phyloP scores from a whole-genome alignment of 2,113 vertebrate species.

The Macheiramphus alcinus region DNA sequence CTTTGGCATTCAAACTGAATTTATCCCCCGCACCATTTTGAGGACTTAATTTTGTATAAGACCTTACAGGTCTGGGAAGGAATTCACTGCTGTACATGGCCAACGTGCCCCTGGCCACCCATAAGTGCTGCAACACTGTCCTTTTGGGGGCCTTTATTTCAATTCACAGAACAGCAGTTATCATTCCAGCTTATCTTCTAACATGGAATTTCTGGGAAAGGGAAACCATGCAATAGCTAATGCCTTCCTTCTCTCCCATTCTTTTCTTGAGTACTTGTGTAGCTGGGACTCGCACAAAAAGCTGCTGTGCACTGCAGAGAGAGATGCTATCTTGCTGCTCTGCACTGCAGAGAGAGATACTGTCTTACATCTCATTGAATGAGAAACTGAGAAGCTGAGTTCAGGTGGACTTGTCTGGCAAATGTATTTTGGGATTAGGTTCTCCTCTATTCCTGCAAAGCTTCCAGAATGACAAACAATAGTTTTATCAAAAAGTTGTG shows the following conservation, averaged over 20 bases:
- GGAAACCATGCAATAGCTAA: background rate
- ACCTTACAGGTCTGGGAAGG: background rate
- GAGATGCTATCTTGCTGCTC: background rate
- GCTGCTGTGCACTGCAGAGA: background rate
- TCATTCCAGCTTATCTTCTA: background rate
- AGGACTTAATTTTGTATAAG: background rate
- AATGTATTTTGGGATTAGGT: background rate
- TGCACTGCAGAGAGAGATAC: background rate
- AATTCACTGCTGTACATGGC: background rate
- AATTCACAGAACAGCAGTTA: background rate
- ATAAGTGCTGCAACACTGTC: background rate
- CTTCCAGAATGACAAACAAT: background rate
- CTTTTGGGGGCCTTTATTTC: background rate
- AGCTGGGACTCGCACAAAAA: background rate
- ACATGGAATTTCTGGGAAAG: background rate
- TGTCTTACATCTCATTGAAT: background rate
- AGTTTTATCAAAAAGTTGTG: background rate
- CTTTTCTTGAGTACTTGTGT: background rate
- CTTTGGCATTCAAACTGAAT: background rate
- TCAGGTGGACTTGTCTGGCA: background rate
- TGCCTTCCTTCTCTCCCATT: background rate
- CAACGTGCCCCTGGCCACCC: background rate
- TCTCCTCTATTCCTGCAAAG: background rate
- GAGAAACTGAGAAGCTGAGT: background rate
- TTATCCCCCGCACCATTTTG: background rate